Evolutionary conservation across 2,888 invertebrate genomes (phyloP).

Genomic region (Epinotia bilunana): DNA sequence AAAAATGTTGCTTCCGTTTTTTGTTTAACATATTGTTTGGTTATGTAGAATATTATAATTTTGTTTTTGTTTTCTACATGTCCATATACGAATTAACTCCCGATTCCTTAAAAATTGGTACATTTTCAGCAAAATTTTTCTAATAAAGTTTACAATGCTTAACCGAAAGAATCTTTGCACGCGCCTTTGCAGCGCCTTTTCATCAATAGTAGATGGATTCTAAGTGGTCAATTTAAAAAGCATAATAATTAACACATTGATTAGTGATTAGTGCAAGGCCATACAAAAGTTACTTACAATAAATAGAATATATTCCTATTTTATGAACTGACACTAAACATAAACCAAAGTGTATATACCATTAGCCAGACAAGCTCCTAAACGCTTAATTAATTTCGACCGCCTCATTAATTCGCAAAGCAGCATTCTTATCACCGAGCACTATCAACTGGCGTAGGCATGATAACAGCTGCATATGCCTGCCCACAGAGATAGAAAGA

Average conservation of each 20-base stretch:
- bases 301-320: too few relatives aligned
- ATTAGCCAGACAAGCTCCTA: neutral
- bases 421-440: neutral
- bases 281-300: too few relatives aligned
- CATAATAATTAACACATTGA: neutral
- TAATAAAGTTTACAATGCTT: too few relatives aligned
- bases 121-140: too few relatives aligned
- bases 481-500: neutral
- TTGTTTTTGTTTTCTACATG: neutral
- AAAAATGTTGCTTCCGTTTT: slow-evolving; percentile 2
- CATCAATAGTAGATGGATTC: neutral
- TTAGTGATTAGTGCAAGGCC: neutral
- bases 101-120: too few relatives aligned
- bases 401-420: neutral
- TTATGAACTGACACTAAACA: too few relatives aligned
- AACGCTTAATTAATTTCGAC: neutral
- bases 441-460: neutral
- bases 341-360: neutral
- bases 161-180: neutral
- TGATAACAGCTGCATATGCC: neutral
- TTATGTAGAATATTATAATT: neutral
- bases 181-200: neutral
- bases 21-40: neutral
- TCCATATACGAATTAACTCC: too few relatives aligned
- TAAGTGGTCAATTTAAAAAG: too few relatives aligned